Conservation (phyloP, 2,888 invertebrate species). For the Aricia artaxerxes region DNA sequence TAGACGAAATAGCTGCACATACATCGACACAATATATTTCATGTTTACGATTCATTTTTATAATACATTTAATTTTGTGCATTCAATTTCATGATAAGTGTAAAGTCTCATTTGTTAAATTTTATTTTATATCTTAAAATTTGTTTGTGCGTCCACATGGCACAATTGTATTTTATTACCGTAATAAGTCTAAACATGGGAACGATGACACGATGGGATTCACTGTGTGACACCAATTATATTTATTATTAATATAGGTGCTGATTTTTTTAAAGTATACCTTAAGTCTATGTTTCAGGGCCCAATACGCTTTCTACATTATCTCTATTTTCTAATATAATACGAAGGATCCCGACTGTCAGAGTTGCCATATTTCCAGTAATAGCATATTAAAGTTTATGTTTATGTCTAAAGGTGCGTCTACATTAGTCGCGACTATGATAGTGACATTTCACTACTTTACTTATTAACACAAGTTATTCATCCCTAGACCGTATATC, state of each 20-base stretch:
- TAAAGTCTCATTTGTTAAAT: neutral
- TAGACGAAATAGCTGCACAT: slow-evolving; percentile 23
- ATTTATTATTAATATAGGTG: slow-evolving; percentile 39
- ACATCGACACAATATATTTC: slow-evolving; percentile 11
- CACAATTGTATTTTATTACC: slow-evolving; percentile 41
- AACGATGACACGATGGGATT: slow-evolving; percentile 35
- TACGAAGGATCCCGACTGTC: neutral
- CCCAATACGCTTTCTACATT: slow-evolving; percentile 29
- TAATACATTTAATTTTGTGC: slow-evolving; percentile 16
- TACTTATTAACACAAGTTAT: neutral
- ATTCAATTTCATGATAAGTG: neutral
- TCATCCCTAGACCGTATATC: neutral
- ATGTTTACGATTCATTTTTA: slow-evolving; percentile 17
- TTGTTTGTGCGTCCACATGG: slow-evolving; percentile 42
- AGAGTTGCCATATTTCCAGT: slow-evolving; percentile 23
- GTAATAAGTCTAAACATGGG: slow-evolving; percentile 13
- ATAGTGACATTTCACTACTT: neutral
- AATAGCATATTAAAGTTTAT: slow-evolving; percentile 16
- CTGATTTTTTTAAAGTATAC: slow-evolving; percentile 33
- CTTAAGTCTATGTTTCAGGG: slow-evolving; percentile 33
- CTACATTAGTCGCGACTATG: neutral
- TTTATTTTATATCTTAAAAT: neutral
- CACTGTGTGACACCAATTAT: slow-evolving; percentile 7
- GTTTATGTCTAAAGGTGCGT: neutral
- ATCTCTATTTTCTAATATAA: slow-evolving; percentile 12